Conservation (phyloP, 30 jellyfish, hydroid and myxozoan species). For the Cassiopea xamachana region DNA sequence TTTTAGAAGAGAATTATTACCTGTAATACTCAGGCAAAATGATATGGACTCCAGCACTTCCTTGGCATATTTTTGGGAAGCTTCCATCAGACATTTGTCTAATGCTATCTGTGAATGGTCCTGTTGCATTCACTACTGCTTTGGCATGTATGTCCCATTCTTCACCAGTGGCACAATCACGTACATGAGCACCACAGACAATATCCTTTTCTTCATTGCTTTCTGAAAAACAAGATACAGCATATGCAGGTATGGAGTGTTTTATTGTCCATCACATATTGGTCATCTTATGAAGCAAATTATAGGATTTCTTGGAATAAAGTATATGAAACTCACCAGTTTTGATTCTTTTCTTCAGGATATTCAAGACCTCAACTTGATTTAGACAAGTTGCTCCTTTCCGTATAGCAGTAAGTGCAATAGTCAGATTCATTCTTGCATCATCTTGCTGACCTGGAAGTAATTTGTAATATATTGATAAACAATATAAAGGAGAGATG, state of each 20-base stretch:
- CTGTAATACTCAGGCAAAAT: slow-evolving; percentile 93
- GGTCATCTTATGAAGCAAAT: no score
- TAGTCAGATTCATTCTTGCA: slow-evolving; percentile 89
- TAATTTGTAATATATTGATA: neutral
- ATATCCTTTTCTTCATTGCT: slow-evolving; percentile 54
- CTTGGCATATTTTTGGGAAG: slow-evolving; percentile 81
- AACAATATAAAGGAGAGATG: no score
- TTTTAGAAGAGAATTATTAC: slow-evolving; percentile 13
- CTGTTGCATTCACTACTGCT: slow-evolving; percentile 98
- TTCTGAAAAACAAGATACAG: neutral
- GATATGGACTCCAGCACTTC: slow-evolving; percentile 98
- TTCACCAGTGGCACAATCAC: slow-evolving; percentile 86
- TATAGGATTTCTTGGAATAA: neutral
- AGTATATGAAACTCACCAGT: slow-evolving; percentile 33
- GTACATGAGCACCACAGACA: slow-evolving; percentile 92
- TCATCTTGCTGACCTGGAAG: slow-evolving; percentile 97
- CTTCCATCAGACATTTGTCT: slow-evolving; percentile 85
- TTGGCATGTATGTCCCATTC: slow-evolving; percentile 95
- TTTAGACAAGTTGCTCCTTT: slow-evolving; percentile 91
- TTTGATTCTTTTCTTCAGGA: slow-evolving; percentile 49
- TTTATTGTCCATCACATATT: no score
- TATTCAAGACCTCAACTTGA: slow-evolving; percentile 90
- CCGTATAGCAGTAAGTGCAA: slow-evolving; percentile 93
- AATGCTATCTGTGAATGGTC: slow-evolving; percentile 98
- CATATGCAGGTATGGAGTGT: no score